phyloP scores from a whole-genome alignment of 2,113 vertebrate genomes.

The Epinephelus fuscoguttatus region DNA sequence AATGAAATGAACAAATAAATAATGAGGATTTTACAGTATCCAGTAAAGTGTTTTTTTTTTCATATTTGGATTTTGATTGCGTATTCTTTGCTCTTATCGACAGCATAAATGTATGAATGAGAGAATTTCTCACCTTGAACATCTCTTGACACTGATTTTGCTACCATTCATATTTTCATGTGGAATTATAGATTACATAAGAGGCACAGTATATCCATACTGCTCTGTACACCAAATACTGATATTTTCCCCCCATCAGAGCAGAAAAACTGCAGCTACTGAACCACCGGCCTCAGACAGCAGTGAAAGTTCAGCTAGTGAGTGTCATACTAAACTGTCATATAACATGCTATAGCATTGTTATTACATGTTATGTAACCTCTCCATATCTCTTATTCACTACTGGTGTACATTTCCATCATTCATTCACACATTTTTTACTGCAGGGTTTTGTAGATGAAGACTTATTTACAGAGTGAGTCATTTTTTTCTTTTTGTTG shows the following conservation, averaged over 20 bases:
- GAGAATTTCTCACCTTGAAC: not conserved
- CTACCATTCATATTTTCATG: not conserved
- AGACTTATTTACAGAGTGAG: no score
- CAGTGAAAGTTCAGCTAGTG: constrained; percentile 98
- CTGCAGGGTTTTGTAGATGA: not conserved
- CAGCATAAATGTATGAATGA: not conserved
- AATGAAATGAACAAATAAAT: not conserved
- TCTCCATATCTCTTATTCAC: not conserved
- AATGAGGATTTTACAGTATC: not conserved
- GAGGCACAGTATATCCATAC: not conserved
- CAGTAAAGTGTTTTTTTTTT: not conserved
- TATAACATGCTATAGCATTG: not conserved
- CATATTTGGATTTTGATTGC: not conserved
- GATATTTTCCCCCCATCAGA: constrained; percentile 74
- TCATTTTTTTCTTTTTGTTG: no score
- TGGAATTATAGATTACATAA: not conserved
- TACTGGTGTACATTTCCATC: not conserved
- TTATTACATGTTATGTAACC: no score
- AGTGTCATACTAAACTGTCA: constrained; percentile 65
- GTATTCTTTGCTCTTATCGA: not conserved
- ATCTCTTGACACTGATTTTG: not conserved
- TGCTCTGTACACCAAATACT: not conserved
- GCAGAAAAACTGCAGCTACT: constrained; percentile 97
- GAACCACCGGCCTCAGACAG: constrained; percentile 95
- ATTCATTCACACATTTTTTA: not conserved